phyloP scores from a whole-genome alignment of 2,888 invertebrate genomes.

The Diloba caeruleocephala region DNA sequence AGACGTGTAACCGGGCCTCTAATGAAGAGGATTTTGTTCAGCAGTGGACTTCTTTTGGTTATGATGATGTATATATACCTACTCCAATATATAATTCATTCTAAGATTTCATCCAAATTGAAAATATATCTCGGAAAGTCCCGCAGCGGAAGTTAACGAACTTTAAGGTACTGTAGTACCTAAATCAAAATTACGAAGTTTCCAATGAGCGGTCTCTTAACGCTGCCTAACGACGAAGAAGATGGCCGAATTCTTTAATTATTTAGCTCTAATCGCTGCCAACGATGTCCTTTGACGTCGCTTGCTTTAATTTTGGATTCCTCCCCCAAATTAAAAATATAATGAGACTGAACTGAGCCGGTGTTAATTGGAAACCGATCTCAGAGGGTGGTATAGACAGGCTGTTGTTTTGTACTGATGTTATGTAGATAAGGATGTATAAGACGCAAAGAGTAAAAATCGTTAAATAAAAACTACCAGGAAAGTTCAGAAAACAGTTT shows the following conservation, averaged over 20 bases:
- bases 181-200: slow-evolving; percentile 83
- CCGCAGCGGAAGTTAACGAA: slow-evolving; percentile 62
- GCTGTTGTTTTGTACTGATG: slow-evolving; percentile 44
- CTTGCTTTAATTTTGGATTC: slow-evolving; percentile 86
- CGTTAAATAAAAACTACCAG: not conserved
- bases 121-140: slow-evolving; percentile 55
- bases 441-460: not conserved
- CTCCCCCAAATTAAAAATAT: slow-evolving; percentile 89
- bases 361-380: slow-evolving; percentile 89
- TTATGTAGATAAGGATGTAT: slow-evolving; percentile 13
- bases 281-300: slow-evolving; percentile 87
- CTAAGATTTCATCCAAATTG: slow-evolving; percentile 42
- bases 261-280: slow-evolving; percentile 87
- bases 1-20: too few relatives aligned
- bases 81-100: slow-evolving; percentile 17
- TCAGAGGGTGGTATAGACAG: slow-evolving; percentile 70
- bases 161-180: slow-evolving; percentile 62
- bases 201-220: slow-evolving; percentile 78
- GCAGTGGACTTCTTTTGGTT: too few relatives aligned
- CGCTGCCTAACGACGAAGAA: slow-evolving; percentile 82
- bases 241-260: slow-evolving; percentile 88
- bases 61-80: not conserved
- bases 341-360: slow-evolving; percentile 85
- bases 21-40: too few relatives aligned
- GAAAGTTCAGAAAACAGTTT: too few relatives aligned